Evolutionary conservation across 23 tunicate genomes (phyloP).

Genomic region (Styela clava): DNA sequence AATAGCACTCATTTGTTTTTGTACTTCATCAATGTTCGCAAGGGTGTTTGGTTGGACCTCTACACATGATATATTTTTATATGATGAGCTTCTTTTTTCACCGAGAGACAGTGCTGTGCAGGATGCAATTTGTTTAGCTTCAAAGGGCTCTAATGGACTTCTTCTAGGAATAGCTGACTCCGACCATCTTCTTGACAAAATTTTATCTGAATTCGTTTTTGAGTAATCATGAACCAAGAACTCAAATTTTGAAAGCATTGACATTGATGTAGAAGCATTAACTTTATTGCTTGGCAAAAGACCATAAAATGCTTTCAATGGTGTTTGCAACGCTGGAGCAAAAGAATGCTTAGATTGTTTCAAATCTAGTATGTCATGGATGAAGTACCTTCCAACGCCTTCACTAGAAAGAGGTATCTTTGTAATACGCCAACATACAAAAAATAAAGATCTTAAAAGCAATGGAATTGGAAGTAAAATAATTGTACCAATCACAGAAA

Average conservation of each 20-base stretch:
- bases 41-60: too few species aligned
- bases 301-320: background rate
- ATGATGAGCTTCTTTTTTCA: background rate
- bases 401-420: background rate
- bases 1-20: background rate
- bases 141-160: background rate
- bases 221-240: background rate
- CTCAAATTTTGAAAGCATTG: background rate
- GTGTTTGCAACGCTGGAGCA: background rate
- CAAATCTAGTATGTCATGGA: background rate
- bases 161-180: background rate
- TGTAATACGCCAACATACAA: background rate
- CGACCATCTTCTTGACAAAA: background rate
- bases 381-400: background rate
- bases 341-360: background rate
- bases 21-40: too few species aligned
- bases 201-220: background rate
- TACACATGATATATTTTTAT: too few species aligned
- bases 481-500: background rate
- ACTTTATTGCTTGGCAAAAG: background rate
- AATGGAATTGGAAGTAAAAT: background rate
- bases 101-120: background rate
- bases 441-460: background rate
- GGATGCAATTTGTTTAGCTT: background rate
- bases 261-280: background rate